Conservation (phyloP, 2,888 invertebrate genomes). For the Ormyrus thymus region DNA sequence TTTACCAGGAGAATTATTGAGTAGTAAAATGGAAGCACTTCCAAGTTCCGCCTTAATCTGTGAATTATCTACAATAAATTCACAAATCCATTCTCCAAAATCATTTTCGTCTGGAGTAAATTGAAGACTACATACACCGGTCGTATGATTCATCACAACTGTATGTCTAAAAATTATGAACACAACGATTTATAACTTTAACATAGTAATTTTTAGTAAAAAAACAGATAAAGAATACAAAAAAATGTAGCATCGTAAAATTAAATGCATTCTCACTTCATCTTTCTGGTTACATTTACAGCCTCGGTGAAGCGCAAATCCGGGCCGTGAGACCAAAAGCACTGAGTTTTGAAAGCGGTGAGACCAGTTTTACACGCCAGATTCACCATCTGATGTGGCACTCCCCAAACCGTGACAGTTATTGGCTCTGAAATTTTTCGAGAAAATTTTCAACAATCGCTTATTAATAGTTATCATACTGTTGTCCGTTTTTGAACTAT, state of each 20-base stretch:
- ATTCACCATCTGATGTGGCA: constrained; percentile 69
- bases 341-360: constrained; percentile 62
- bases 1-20: constrained; percentile 65
- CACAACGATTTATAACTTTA: too few relatives aligned
- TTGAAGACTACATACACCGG: constrained; percentile 69
- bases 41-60: constrained; percentile 65
- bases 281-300: constrained; percentile 55
- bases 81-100: constrained; percentile 72
- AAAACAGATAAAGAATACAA: too few relatives aligned
- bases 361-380: constrained; percentile 69
- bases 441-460: background rate
- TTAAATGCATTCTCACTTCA: constrained; percentile 58
- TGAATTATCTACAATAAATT: constrained; percentile 62
- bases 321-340: constrained; percentile 69
- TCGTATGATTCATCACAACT: constrained; percentile 67
- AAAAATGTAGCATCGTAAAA: background rate
- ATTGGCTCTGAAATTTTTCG: constrained; percentile 68
- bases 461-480: constrained; percentile 32
- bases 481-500: background rate
- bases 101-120: constrained; percentile 68
- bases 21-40: constrained; percentile 66
- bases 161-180: constrained; percentile 61
- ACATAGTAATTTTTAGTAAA: too few relatives aligned
- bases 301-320: constrained; percentile 55
- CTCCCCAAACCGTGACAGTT: constrained; percentile 69